Evolutionary conservation across 1,140 invertebrate genomes (phyloP), one percentile per base, ranked within the genome.

Genomic region (Nephotettix cincticeps): DNA sequence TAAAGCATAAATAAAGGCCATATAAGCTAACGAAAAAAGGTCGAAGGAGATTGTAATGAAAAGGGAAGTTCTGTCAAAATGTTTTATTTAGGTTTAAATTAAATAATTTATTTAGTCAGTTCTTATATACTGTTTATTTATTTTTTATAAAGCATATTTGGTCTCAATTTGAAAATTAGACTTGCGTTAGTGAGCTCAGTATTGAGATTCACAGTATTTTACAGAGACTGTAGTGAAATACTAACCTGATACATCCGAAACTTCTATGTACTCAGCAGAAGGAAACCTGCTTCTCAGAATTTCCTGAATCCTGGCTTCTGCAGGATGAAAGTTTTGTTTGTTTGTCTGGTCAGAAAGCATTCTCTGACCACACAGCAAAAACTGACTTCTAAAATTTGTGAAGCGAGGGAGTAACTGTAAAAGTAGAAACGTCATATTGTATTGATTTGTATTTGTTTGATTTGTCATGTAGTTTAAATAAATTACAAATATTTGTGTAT

Each of bases 261-360:
- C 74, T 68, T 75, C 72, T 25, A 75, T 73, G n/a, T 54, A 61
- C 61, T 75, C 71, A 1, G 74, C 74, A 11, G 71, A 64, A 9
- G 74, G 74, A 71, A 75, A 75, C 14, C 40, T 54, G 1, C 11
- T n/a, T 1, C 58, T 32, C 25, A 75, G 36, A 21, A 73, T 68
- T 23, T 25, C n/a, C 27, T 73, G 70, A n/a, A 75, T 25, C 63
- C 63, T 71, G 25, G 28, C 36, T 67, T 75, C 74, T 13, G 43
- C 1, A 14, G 64, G n/a, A 23, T 13, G 17, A 19, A 51, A 54
- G 9, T 56, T 27, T 30, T 54, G 47, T 3, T 51, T 51, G 3
- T n/a, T n/a, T 6, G 47, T 19, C 47, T 51, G 47, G 19, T 51
- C 47, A 51, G 32, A 36, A 36, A 36, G 32, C 14, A 14, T 36